Conservation (phyloP, 2,888 invertebrate genomes). For the Suillia variegata region DNA sequence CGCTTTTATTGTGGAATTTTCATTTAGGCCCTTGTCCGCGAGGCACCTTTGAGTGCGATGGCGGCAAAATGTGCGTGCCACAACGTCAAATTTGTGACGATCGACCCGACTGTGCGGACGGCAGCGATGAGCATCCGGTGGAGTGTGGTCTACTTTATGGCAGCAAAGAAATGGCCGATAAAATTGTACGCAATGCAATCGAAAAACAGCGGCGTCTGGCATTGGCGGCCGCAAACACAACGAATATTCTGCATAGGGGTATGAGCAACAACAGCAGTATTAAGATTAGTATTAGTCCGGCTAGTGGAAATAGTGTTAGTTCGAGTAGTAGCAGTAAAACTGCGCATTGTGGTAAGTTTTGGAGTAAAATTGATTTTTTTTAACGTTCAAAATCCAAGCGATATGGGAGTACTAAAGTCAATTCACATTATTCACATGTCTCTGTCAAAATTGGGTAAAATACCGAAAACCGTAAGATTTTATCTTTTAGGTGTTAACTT, state of each 20-base stretch:
- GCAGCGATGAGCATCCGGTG: slow-evolving; percentile 62
- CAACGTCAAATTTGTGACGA: slow-evolving; percentile 65
- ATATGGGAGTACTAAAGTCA: neutral
- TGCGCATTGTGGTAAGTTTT: slow-evolving; percentile 37
- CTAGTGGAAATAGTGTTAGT: slow-evolving; percentile 7
- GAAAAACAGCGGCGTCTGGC: slow-evolving; percentile 38
- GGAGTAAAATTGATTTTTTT: slow-evolving; percentile 5
- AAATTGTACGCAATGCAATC: slow-evolving; percentile 54
- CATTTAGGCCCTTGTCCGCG: slow-evolving; percentile 63
- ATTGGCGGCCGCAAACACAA: slow-evolving; percentile 8
- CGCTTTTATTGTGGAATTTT: slow-evolving; percentile 16
- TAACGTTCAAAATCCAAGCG: neutral
- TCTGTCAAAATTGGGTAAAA: no score
- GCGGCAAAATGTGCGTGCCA: slow-evolving; percentile 64
- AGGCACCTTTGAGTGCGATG: slow-evolving; percentile 65
- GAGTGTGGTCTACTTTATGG: slow-evolving; percentile 60
- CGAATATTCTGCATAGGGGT: no score
- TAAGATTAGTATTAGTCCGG: no score
- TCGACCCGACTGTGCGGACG: slow-evolving; percentile 61
- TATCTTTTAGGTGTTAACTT: no score
- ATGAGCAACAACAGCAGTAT: slow-evolving; percentile 10
- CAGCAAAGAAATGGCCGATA: slow-evolving; percentile 54
- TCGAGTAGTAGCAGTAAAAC: slow-evolving; percentile 9
- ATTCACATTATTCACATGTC: no score
- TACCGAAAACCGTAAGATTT: no score